phyloP scores from a whole-genome alignment of 1,140 invertebrate species.

The Eubasilissa regina region DNA sequence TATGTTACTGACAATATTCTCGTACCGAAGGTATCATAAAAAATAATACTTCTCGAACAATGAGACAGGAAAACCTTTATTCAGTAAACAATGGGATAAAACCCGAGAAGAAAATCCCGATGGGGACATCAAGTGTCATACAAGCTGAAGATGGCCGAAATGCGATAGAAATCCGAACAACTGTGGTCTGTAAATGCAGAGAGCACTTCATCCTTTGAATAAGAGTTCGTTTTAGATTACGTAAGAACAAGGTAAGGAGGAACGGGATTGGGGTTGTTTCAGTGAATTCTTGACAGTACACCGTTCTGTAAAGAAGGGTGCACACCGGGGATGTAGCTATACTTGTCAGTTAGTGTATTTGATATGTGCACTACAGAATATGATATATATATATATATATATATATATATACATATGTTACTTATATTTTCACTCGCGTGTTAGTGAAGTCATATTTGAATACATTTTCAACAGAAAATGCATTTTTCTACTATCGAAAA shows the following conservation, averaged over 20 bases:
- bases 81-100: slow-evolving; percentile 3
- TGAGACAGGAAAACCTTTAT: not conserved
- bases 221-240: not conserved
- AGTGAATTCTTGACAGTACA: not conserved
- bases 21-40: slow-evolving; percentile 1
- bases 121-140: slow-evolving; percentile 5
- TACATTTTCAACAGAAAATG: too few relatives aligned
- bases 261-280: not conserved
- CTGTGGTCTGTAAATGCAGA: not conserved
- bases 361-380: too few relatives aligned
- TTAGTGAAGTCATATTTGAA: too few relatives aligned
- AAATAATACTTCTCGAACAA: not conserved
- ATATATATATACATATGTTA: too few relatives aligned
- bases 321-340: too few relatives aligned
- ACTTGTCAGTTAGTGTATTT: too few relatives aligned
- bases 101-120: not conserved
- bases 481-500: too few relatives aligned
- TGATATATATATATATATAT: too few relatives aligned
- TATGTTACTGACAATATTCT: not conserved
- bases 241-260: not conserved
- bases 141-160: not conserved
- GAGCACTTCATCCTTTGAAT: not conserved
- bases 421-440: too few relatives aligned
- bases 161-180: not conserved
- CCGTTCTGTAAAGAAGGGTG: too few relatives aligned